These are phyloP conservation scores for Pleuronectes platessa DNA, from an alignment of 2,113 vertebrate genomes.

Conservation along the genomic window DNA sequence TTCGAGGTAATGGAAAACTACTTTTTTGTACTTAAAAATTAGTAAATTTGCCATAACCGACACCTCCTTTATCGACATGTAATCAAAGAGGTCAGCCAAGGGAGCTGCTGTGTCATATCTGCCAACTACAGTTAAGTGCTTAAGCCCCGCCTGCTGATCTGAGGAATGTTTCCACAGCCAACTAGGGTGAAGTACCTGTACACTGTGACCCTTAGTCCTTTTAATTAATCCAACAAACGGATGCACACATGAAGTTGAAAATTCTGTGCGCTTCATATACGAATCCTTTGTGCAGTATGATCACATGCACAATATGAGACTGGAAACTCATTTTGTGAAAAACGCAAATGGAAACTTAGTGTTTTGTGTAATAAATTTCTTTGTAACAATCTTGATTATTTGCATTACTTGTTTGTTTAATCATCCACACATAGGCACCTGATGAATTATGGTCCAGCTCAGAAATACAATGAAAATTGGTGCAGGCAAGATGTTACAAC, in stretches of 20 bases:
- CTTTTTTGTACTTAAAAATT: constrained; percentile 79
- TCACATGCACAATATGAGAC: constrained; percentile 71
- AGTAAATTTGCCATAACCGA: constrained; percentile 80
- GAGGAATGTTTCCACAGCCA: constrained; percentile 77
- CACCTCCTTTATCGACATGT: constrained; percentile 63
- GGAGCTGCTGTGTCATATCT: constrained; percentile 61
- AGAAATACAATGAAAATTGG: background rate
- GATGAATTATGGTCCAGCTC: background rate
- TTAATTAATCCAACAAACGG: constrained; percentile 63
- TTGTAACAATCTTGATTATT: constrained; percentile 76
- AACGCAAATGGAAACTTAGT: constrained; percentile 77
- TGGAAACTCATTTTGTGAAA: constrained; percentile 79
- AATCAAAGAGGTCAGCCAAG: constrained; percentile 65
- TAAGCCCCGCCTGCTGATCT: constrained; percentile 72
- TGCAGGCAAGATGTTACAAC: background rate
- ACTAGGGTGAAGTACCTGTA: constrained; percentile 68
- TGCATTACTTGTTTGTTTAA: constrained; percentile 39
- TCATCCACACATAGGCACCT: background rate
- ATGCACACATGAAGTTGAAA: constrained; percentile 68
- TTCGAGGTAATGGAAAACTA: constrained; percentile 75
- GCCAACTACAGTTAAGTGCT: constrained; percentile 76
- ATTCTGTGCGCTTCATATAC: constrained; percentile 63
- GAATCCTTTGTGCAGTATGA: constrained; percentile 68
- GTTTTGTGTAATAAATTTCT: constrained; percentile 86
- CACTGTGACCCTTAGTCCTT: constrained; percentile 76